Conservation (phyloP, 2,888 invertebrate species). For the Drosophila yooni region DNA sequence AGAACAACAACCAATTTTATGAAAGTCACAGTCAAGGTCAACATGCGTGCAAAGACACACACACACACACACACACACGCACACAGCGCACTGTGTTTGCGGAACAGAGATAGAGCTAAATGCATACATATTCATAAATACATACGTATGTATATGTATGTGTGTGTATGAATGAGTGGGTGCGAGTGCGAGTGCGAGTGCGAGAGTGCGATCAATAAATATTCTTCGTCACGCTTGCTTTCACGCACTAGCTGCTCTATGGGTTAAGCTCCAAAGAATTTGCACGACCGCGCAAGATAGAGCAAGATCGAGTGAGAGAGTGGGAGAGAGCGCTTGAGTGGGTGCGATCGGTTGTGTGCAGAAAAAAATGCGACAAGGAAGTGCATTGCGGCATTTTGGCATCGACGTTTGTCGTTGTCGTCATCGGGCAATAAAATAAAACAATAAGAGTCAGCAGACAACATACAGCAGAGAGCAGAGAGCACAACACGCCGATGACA, state of each 20-base stretch:
- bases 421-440: conserved; percentile 27
- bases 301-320: conserved; percentile 1
- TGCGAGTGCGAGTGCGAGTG: conserved; percentile 38
- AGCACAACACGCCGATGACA: conserved; percentile 15
- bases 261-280: conserved; percentile 54
- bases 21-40: conserved; percentile 83
- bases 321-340: conserved; percentile 15
- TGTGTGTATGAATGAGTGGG: conserved; percentile 22
- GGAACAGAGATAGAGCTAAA: conserved; percentile 28
- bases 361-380: conserved; percentile 47
- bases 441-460: conserved; percentile 1
- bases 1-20: conserved; percentile 70
- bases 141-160: not conserved
- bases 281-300: conserved; percentile 15
- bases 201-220: conserved; percentile 39
- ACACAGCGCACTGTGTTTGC: conserved; percentile 14
- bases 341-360: conserved; percentile 43
- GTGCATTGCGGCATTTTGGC: conserved; percentile 43
- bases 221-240: conserved; percentile 55
- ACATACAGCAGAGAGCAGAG: not conserved
- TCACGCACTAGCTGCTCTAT: conserved; percentile 48
- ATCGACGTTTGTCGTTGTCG: conserved; percentile 27
- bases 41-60: conserved; percentile 69
- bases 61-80: conserved; percentile 35
- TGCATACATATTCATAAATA: conserved; percentile 17